Conservation (phyloP, 2,888 invertebrate species). For the Megalurothrips usitatus region DNA sequence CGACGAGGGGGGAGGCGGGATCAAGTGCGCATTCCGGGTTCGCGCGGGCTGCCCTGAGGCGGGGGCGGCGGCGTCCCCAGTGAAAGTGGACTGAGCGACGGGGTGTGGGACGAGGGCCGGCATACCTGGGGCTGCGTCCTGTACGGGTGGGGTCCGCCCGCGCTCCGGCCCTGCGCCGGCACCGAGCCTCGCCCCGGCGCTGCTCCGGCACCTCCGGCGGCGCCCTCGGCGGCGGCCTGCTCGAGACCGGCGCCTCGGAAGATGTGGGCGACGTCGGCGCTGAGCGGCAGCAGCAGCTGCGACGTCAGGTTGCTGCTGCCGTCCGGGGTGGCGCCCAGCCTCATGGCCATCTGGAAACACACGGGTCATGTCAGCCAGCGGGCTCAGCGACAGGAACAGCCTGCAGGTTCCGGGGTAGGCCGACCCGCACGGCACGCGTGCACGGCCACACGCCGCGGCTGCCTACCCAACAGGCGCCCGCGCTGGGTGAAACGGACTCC, state of each 20-base stretch:
- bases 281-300: slow-evolving; percentile 58
- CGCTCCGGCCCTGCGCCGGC: slow-evolving; percentile 37
- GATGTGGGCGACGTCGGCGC: slow-evolving; percentile 61
- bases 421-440: no score
- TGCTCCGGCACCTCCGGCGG: slow-evolving; percentile 13
- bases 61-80: no score
- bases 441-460: no score
- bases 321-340: slow-evolving; percentile 42
- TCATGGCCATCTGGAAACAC: slow-evolving; percentile 51
- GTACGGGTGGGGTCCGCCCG: slow-evolving; percentile 42
- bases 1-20: no score
- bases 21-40: no score
- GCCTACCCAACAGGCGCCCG: no score
- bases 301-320: slow-evolving; percentile 48
- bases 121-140: slow-evolving; percentile 30
- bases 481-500: no score
- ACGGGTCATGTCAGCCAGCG: slow-evolving; percentile 37
- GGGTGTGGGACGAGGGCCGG: no score
- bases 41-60: background rate
- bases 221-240: slow-evolving; percentile 39
- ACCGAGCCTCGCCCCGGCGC: slow-evolving; percentile 13
- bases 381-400: no score
- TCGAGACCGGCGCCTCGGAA: slow-evolving; percentile 47
- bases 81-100: no score
- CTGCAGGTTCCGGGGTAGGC: no score